A percentile compares a stretch with the other conserved stretches of the same genome.
Evolutionary conservation across 2,888 invertebrate genomes (phyloP).

Genomic region (Drosophila pseudotalamancana): DNA sequence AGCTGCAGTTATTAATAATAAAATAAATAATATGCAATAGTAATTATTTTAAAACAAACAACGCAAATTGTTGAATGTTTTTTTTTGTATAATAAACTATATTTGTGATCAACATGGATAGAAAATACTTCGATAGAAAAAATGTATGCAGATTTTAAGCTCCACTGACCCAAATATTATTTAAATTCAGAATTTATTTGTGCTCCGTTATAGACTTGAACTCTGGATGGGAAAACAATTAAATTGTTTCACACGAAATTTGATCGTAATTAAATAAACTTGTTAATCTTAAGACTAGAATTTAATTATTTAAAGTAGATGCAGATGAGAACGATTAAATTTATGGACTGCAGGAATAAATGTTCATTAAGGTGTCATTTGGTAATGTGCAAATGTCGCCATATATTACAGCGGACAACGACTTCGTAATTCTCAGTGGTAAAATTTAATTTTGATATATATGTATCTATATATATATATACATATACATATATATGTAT

Average conservation of each 20-base stretch:
- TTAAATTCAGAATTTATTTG: no score
- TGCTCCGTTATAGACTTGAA: no score
- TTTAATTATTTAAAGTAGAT: neutral
- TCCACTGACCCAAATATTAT: neutral
- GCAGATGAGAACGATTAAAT: neutral
- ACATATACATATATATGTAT: neutral
- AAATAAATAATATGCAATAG: neutral
- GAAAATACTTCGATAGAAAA: no score
- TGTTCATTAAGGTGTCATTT: constrained; percentile 26
- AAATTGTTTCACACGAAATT: no score
- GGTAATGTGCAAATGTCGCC: constrained; percentile 22
- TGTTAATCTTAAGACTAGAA: neutral
- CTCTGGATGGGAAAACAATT: no score
- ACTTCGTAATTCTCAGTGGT: constrained; percentile 39
- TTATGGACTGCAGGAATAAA: constrained; percentile 17
- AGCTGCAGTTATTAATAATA: neutral
- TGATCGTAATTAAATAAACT: no score
- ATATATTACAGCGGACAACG: constrained; percentile 26
- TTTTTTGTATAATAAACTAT: neutral
- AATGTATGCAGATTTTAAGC: no score
- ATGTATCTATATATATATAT: neutral
- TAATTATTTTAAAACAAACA: neutral
- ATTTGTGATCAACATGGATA: no score
- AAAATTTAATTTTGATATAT: constrained; percentile 32
- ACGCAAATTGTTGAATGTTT: neutral